These are phyloP conservation scores for Tipula lateralis DNA, from an alignment of 2,888 invertebrate species.

Conservation along the genomic window DNA sequence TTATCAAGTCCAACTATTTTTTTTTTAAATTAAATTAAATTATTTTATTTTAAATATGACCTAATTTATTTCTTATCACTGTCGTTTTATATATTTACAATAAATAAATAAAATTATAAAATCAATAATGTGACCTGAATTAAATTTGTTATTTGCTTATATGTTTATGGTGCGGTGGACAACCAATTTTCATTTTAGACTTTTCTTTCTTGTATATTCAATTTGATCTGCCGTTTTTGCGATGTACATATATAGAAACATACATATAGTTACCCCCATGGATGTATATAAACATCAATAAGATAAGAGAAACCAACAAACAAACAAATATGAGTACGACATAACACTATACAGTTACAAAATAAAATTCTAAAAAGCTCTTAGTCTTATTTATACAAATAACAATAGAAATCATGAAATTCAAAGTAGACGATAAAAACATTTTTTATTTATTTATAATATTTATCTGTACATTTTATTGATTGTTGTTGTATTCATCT, in stretches of 20 bases:
- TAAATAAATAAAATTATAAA: not conserved
- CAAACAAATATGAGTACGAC: not conserved
- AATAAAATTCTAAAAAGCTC: not conserved
- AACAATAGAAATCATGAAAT: not conserved
- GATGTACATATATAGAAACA: too few species aligned
- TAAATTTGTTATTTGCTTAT: not conserved
- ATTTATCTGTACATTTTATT: not conserved
- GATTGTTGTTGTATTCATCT: not conserved
- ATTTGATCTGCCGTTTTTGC: not conserved
- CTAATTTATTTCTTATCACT: not conserved
- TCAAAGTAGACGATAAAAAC: not conserved
- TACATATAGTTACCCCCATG: too few species aligned
- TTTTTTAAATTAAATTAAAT: not conserved
- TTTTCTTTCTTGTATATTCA: not conserved
- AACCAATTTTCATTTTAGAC: not conserved
- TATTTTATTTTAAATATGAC: not conserved
- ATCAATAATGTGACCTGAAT: not conserved
- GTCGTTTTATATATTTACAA: not conserved
- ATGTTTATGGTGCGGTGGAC: not conserved
- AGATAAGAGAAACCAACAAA: not conserved
- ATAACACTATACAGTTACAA: not conserved
- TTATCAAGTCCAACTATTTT: not conserved
- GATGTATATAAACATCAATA: not conserved
- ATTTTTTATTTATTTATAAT: constrained; percentile 11
- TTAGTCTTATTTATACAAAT: not conserved